Evolutionary conservation across 2,113 vertebrate genomes (phyloP).

Genomic region (Ammodytes dubius): DNA sequence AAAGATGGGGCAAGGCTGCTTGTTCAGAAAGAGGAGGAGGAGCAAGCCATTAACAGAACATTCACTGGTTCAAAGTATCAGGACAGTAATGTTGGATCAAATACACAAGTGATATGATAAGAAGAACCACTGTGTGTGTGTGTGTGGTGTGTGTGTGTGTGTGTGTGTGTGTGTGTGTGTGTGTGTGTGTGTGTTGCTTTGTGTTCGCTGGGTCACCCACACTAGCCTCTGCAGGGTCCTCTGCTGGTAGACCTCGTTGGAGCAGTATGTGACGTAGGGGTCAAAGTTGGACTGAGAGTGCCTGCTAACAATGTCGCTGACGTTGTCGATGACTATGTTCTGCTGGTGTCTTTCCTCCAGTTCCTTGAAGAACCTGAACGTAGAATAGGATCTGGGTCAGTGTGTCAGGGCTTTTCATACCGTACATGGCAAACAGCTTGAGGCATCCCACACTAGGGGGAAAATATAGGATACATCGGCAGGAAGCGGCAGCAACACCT

Average conservation of each 20-base stretch:
- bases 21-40: background rate
- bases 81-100: slow-evolving; percentile 19
- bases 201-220: slow-evolving; percentile 83
- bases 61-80: slow-evolving; percentile 18
- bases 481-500: slow-evolving; percentile 57
- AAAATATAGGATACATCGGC: slow-evolving; percentile 33
- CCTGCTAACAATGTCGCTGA: slow-evolving; percentile 93
- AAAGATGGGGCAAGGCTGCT: background rate
- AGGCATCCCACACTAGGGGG: slow-evolving; percentile 14
- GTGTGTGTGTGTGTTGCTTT: background rate
- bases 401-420: slow-evolving; percentile 1
- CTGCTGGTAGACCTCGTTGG: slow-evolving; percentile 98
- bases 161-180: background rate
- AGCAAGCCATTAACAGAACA: background rate
- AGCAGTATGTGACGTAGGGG: slow-evolving; percentile 96
- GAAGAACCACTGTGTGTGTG: background rate
- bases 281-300: slow-evolving; percentile 92
- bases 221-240: slow-evolving; percentile 93
- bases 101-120: slow-evolving; percentile 27
- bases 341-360: slow-evolving; percentile 92
- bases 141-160: background rate
- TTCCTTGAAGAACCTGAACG: slow-evolving; percentile 93
- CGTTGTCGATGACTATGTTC: slow-evolving; percentile 91
- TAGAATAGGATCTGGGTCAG: slow-evolving; percentile 13
- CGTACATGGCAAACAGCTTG: background rate